These are phyloP conservation scores for Meloidogyne floridensis DNA, from an alignment of 1,140 invertebrate species.

Conservation along the genomic window DNA sequence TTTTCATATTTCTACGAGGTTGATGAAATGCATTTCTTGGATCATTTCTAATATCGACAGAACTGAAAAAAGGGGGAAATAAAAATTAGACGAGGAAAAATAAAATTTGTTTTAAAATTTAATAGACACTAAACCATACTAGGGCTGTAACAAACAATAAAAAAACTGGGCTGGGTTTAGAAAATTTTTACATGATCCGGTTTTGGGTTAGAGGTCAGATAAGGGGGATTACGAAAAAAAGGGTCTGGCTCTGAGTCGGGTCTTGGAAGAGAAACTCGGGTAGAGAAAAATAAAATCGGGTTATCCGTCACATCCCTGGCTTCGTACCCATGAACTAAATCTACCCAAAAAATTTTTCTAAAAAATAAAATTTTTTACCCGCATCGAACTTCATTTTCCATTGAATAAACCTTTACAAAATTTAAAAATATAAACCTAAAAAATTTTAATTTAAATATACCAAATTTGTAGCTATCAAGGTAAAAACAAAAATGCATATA, in stretches of 20 bases:
- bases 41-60: conserved; percentile 27
- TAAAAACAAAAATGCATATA: background rate
- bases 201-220: no score
- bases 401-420: conserved; percentile 15
- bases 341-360: background rate
- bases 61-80: background rate
- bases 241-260: no score
- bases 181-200: no score
- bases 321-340: no score
- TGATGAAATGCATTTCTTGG: conserved; percentile 25
- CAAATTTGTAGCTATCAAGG: background rate
- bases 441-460: background rate
- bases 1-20: conserved; percentile 12
- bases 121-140: no score
- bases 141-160: no score
- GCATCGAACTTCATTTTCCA: conserved; percentile 25
- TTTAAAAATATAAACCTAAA: background rate
- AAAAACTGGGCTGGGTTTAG: no score
- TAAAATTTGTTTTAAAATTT: no score
- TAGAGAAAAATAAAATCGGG: no score
- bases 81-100: background rate
- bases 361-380: conserved; percentile 17
- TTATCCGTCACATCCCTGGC: no score
- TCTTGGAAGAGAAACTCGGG: no score
- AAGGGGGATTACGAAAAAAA: no score